Evolutionary conservation across 2,888 invertebrate species (phyloP).

Genomic region (Scrobipalpa atriplicella): DNA sequence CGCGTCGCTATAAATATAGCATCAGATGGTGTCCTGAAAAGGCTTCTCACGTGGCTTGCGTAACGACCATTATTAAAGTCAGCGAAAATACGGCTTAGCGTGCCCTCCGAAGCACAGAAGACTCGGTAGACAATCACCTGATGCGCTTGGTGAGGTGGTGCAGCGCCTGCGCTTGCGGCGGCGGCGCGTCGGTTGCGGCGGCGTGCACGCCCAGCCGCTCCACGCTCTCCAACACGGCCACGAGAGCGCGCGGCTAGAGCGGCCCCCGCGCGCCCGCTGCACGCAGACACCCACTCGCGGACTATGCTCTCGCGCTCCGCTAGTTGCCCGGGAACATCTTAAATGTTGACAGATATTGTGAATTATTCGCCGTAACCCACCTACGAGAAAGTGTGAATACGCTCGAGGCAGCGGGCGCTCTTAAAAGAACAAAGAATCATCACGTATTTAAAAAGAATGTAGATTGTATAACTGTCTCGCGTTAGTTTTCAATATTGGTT

Average conservation of each 20-base stretch:
- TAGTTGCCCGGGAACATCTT: constrained; percentile 58
- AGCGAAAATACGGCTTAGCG: background rate
- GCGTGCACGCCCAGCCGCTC: constrained; percentile 97
- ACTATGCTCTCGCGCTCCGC: constrained; percentile 60
- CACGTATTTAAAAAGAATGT: too few species aligned
- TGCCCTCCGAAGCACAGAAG: background rate
- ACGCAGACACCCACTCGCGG: constrained; percentile 53
- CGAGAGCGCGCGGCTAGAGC: constrained; percentile 92
- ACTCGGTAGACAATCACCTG: constrained; percentile 49
- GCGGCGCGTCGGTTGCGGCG: constrained; percentile 90
- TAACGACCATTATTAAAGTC: too few species aligned
- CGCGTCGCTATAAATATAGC: too few species aligned
- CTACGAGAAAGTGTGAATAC: too few species aligned
- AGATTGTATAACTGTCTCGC: too few species aligned
- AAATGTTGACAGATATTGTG: too few species aligned
- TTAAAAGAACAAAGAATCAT: too few species aligned
- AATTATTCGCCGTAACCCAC: too few species aligned
- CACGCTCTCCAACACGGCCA: constrained; percentile 96
- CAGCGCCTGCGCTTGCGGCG: constrained; percentile 88
- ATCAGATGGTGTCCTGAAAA: too few species aligned
- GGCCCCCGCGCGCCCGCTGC: constrained; percentile 51
- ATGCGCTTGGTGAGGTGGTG: constrained; percentile 96
- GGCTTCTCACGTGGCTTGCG: too few species aligned
- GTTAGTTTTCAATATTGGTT: too few species aligned
- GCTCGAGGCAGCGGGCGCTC: too few species aligned